Evolutionary conservation across 2,113 vertebrate species (phyloP).

Genomic region (Struthidea cinerea): DNA sequence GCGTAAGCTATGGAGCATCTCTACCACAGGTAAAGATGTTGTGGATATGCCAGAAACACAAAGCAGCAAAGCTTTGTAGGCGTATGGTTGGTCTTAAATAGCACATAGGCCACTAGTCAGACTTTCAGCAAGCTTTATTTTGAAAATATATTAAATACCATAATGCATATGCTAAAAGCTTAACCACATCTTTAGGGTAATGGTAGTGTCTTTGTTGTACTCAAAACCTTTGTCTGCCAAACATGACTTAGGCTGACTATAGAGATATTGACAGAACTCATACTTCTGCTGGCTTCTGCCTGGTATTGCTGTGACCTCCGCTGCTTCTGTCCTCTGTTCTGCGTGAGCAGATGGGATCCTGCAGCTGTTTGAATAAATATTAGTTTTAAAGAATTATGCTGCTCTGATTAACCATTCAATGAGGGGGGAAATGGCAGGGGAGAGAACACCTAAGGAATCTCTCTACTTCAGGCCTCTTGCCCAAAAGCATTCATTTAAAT

Average conservation of each 20-base stretch:
- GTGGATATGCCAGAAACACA: neutral
- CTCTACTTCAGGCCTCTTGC: conserved; percentile 35
- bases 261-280: conserved; percentile 32
- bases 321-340: conserved; percentile 20
- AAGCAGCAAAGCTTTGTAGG: neutral
- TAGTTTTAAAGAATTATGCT: conserved; percentile 64
- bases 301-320: neutral
- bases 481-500: conserved; percentile 52
- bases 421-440: neutral
- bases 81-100: neutral
- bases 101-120: neutral
- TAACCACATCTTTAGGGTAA: neutral
- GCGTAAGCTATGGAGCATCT: neutral
- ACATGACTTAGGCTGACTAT: conserved; percentile 3
- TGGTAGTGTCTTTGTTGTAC: neutral
- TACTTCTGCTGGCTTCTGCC: conserved; percentile 44
- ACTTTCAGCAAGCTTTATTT: neutral
- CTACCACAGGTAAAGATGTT: neutral
- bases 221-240: neutral
- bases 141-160: neutral
- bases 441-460: neutral
- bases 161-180: neutral
- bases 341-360: conserved; percentile 15
- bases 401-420: conserved; percentile 61
- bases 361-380: conserved; percentile 57